A percentile compares a stretch with the other conserved stretches of the same genome.
phyloP scores from a whole-genome alignment of 1,140 invertebrate species.

The Odontomachus brunneus region DNA sequence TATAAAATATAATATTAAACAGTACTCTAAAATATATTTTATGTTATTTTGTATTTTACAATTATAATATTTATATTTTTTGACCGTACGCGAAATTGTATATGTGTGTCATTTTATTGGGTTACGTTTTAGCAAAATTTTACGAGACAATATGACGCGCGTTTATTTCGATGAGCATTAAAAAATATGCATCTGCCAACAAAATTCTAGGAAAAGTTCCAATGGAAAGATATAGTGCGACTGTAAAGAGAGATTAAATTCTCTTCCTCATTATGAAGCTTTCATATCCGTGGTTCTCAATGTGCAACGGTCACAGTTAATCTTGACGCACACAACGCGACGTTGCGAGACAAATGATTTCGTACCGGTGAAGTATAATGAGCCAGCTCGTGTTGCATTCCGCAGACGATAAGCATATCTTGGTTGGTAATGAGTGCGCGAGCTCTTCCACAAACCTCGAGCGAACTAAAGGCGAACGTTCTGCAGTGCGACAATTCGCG shows the following conservation, averaged over 20 bases:
- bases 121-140: neutral
- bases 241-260: neutral
- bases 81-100: too few species aligned
- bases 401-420: conserved; percentile 74
- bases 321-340: conserved; percentile 24
- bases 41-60: too few species aligned
- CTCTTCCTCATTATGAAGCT: neutral
- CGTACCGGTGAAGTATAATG: conserved; percentile 53
- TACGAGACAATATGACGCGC: neutral
- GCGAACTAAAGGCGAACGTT: conserved; percentile 51
- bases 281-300: neutral
- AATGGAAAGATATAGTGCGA: neutral
- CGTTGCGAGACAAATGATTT: conserved; percentile 43
- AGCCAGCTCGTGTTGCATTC: conserved; percentile 66
- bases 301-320: conserved; percentile 26
- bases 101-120: too few species aligned
- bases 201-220: neutral
- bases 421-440: conserved; percentile 65
- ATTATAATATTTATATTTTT: too few species aligned
- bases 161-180: neutral
- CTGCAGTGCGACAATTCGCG: conserved; percentile 18
- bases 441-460: conserved; percentile 48
- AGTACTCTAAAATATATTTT: too few species aligned
- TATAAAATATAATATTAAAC: too few species aligned
- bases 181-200: neutral